Base-by-base conservation (phyloP, 2,113 vertebrate genomes). In the Thryonomys swinderianus region DNA sequence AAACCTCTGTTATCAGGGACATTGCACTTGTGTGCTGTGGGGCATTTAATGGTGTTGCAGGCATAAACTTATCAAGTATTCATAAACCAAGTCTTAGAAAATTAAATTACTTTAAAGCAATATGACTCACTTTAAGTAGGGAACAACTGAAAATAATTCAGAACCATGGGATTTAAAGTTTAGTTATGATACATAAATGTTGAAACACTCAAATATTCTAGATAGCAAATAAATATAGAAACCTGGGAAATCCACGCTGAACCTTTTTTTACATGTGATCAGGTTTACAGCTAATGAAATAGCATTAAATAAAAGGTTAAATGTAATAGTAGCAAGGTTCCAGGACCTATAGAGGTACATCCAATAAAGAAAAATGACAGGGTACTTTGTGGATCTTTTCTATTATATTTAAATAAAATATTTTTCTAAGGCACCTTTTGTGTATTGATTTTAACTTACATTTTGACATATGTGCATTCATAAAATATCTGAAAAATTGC, bases 81-180 rank as follows among this genome's bases (percentile, higher is more conserved):
- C 73, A 45, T 73, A 92, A 66, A 79, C 21, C 34, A 94, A 78
- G 8, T 57, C 48, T 73, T 42, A 81, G 61, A 59, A 90, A 90
- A 93, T 73, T 64, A 91, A 83, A 74, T 73, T 66, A 91, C n/a
- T 55, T 94, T 66, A 64, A 66, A 90, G 17, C 40, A 90, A 67
- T 45, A 62, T 45, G 76, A 85, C 14, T 93, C 34, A 51, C 0
- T 45, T 87, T 92, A 67, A 71, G 25, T 74, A 93, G 14, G 42
- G 40, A 61, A 85, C 7, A 80, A 90, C 11, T 91, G 10, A 53
- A 93, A 93, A 91, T 67, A 67, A 55, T 64, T 90, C 17, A 40
- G 61, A 90, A 90, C 64, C 6, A 85, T 30, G 64, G 13, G 20
- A 91, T 55, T 87, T 91, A 91, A 81, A 79, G 61, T 21, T 87